Base-by-base conservation (phyloP, 2,797 vertebrate species). In the Limnodromus scolopaceus region DNA sequence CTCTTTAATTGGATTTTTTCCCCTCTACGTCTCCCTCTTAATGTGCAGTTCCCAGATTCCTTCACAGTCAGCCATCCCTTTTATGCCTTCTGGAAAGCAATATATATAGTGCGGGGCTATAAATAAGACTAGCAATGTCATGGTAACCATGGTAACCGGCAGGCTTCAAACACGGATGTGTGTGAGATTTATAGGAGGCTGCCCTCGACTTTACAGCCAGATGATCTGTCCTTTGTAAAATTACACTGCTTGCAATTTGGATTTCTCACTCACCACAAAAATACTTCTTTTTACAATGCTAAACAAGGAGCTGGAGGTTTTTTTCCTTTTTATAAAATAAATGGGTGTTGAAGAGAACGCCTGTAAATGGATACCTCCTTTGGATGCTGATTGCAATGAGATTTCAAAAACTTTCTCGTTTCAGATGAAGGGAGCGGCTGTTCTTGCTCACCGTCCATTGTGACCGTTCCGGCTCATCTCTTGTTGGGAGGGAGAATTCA, bases 121-220 rank as follows among this genome's bases (percentile, higher is more conserved):
- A 98, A 98, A 98, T 98, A 98, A 97, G 96, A 97, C 96, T 96
- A 92, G 84, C 97, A 95, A 80, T 97, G 96, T 96, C 96, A 85
- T 74, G 9, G 98, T 98, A 97, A 95, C 98, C 97, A 98, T 97
- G 94, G 96, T 25, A 98, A 98, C 98, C 4, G 6, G 16, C 64
- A 94, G 94, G 91, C 96, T 97, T 97, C 97, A 97, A 97, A 97
- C 64, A 63, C 34, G n/a, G 58, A 86, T 83, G 93, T 83, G 87
- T 94, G 78, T 87, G 70, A 95, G 94, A 38, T 95, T 97, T 94
- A 86, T 39, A 88, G 92, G 72, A 95, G 61, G 76, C 92, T 97
- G 96, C 88, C 96, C 94, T 96, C 24, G 61, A 93, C 90, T 97
- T 97, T 94, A 93, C 84, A 97, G 84, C 78, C 84, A 87, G 72